Conservation (phyloP, 2,113 vertebrate species). For the Pyrgilauda ruficollis region DNA sequence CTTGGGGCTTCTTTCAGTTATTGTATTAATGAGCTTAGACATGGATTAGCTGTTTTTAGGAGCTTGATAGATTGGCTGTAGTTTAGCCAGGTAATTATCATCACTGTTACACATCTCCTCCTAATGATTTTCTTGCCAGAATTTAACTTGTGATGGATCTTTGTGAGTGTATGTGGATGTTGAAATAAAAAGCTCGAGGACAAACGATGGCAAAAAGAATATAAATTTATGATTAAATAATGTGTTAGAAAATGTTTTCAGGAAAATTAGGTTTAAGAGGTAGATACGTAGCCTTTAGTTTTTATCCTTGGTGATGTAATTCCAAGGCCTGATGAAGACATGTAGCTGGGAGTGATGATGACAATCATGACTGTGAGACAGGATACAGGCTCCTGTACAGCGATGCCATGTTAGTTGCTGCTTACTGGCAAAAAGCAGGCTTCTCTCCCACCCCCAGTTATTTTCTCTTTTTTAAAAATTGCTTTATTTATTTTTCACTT, state of each 20-base stretch:
- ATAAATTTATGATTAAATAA: background rate
- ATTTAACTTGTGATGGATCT: background rate
- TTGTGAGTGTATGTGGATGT: background rate
- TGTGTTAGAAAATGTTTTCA: background rate
- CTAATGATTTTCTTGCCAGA: background rate
- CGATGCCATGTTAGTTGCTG: background rate
- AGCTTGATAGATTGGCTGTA: background rate
- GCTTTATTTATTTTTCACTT: background rate
- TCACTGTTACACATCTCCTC: background rate
- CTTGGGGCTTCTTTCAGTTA: background rate
- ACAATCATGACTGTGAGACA: background rate
- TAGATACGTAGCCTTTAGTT: background rate
- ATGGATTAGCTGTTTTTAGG: background rate
- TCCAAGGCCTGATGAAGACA: background rate
- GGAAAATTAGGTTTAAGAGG: background rate
- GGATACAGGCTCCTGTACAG: background rate
- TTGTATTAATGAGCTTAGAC: background rate
- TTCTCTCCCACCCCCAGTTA: rapidly evolving
- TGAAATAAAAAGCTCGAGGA: background rate
- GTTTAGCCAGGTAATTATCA: background rate
- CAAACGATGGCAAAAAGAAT: background rate
- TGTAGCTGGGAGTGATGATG: background rate
- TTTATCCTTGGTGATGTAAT: background rate
- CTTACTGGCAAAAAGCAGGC: background rate
- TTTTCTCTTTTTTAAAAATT: background rate